phyloP scores from a whole-genome alignment of 2,888 invertebrate genomes.

The Alentia gelatinosa region DNA sequence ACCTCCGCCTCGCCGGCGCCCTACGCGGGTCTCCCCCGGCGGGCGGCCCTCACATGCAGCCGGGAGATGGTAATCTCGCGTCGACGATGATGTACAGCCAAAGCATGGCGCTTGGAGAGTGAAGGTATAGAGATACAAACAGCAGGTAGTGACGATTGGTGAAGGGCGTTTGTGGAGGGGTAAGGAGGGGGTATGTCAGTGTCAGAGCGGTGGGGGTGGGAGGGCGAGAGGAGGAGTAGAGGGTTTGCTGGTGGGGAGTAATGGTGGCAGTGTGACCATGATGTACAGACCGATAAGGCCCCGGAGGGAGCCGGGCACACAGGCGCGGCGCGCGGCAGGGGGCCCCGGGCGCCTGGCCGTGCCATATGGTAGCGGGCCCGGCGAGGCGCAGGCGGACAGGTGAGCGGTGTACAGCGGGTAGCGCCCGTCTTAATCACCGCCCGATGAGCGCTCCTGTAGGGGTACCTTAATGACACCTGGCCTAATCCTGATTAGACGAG shows the following conservation, averaged over 20 bases:
- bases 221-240: neutral
- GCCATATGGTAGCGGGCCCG: neutral
- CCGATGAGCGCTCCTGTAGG: neutral
- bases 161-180: too few relatives aligned
- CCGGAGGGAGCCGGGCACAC: neutral
- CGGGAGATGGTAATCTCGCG: neutral
- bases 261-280: neutral
- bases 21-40: too few relatives aligned
- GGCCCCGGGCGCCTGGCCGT: neutral
- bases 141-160: too few relatives aligned
- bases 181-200: neutral
- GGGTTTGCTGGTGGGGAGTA: neutral
- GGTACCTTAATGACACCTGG: conserved; percentile 1
- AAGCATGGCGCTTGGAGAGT: neutral
- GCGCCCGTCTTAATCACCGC: neutral
- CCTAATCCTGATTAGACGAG: conserved; percentile 2
- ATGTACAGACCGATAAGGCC: neutral
- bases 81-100: neutral
- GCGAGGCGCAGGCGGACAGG: neutral
- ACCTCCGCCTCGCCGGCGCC: too few relatives aligned
- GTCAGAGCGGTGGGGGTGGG: neutral
- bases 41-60: neutral
- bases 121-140: neutral
- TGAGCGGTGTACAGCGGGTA: neutral
- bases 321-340: neutral